Conservation (phyloP, 2,797 vertebrate genomes). For the Trichosurus vulpecula region DNA sequence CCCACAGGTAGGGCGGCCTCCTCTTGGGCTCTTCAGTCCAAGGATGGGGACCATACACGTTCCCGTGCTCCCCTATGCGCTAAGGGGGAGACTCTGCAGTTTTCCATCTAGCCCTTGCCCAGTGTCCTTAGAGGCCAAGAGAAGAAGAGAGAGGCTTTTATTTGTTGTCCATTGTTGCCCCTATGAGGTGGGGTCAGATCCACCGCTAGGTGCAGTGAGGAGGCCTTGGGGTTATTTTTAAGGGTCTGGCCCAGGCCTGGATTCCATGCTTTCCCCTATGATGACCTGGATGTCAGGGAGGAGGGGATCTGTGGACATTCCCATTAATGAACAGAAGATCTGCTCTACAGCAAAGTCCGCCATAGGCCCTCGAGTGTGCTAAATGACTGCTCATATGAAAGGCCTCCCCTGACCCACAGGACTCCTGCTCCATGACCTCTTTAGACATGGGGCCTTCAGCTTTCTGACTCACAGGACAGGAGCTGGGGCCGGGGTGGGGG, state of each 20-base stretch:
- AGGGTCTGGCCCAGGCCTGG: neutral
- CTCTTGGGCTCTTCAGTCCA: neutral
- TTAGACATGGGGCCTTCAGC: neutral
- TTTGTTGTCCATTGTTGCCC: neutral
- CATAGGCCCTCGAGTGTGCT: neutral
- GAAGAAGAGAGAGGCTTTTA: neutral
- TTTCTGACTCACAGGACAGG: neutral
- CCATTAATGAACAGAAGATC: neutral
- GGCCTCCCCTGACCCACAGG: accelerated
- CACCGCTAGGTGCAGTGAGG: neutral
- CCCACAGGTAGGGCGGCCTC: neutral
- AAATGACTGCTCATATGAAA: neutral
- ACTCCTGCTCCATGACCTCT: neutral
- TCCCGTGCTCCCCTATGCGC: neutral
- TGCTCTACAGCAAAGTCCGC: neutral
- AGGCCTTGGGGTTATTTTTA: neutral
- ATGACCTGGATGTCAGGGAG: neutral
- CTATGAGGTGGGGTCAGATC: neutral
- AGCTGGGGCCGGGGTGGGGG: accelerated
- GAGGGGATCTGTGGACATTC: neutral
- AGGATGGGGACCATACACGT: neutral
- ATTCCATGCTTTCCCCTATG: neutral
- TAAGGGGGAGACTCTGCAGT: neutral
- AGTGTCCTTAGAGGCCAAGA: neutral
- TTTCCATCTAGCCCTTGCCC: neutral